These are phyloP conservation scores for Dendrolimus pini DNA, from an alignment of 2,888 invertebrate species.

Conservation along the genomic window DNA sequence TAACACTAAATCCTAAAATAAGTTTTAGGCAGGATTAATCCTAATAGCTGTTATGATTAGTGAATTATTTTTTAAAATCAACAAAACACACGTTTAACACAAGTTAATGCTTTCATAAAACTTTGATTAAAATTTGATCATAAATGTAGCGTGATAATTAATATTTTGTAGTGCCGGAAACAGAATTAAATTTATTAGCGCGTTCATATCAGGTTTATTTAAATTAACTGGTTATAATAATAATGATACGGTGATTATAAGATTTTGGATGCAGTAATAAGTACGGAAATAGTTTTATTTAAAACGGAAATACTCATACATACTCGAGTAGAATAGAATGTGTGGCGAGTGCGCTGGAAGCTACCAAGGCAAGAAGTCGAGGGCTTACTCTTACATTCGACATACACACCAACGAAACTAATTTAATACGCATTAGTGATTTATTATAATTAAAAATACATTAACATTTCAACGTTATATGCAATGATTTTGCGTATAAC, in stretches of 20 bases:
- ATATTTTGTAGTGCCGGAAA: neutral
- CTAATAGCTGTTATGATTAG: constrained; percentile 2
- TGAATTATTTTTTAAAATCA: neutral
- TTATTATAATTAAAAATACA: no score
- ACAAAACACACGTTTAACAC: neutral
- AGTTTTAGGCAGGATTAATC: no score
- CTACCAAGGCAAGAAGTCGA: constrained; percentile 24
- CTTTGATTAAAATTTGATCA: neutral
- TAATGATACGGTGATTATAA: constrained; percentile 12
- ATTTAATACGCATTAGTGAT: no score
- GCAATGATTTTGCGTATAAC: no score
- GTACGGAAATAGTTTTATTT: constrained; percentile 41
- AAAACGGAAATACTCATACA: constrained; percentile 35
- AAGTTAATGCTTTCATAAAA: neutral
- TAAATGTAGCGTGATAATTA: neutral
- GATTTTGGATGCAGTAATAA: constrained; percentile 33
- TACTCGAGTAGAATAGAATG: constrained; percentile 20
- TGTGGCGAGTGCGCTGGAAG: constrained; percentile 19
- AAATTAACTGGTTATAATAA: neutral
- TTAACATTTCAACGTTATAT: no score
- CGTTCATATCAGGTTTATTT: neutral
- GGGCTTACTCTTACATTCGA: constrained; percentile 1
- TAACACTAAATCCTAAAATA: no score
- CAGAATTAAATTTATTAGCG: neutral
- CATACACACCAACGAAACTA: no score